Conservation (phyloP, 2,888 invertebrate genomes). For the Anoncus sp. region DNA sequence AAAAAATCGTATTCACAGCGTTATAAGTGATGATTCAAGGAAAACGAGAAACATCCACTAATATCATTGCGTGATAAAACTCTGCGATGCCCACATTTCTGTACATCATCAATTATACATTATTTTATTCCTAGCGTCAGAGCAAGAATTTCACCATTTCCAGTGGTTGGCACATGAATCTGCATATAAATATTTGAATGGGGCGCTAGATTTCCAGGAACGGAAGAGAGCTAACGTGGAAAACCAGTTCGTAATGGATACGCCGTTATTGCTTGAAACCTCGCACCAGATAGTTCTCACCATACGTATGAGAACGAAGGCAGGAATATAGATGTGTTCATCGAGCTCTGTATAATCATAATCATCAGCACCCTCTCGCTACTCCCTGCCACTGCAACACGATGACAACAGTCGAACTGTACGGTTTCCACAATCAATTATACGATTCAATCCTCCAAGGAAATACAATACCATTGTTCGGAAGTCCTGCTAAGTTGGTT, state of each 20-base stretch:
- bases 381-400: background rate
- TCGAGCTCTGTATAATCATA: background rate
- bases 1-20: background rate
- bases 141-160: background rate
- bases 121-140: conserved; percentile 26
- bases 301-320: conserved; percentile 3
- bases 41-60: background rate
- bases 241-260: conserved; percentile 40
- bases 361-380: background rate
- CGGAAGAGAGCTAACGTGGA: conserved; percentile 31
- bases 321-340: background rate
- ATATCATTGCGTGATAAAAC: background rate
- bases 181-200: background rate
- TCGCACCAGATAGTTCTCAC: background rate
- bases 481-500: no score
- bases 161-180: background rate
- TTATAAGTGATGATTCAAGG: background rate
- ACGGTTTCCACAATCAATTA: no score
- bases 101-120: conserved; percentile 41
- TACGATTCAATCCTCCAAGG: no score
- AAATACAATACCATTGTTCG: no score
- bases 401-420: no score
- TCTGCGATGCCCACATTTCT: background rate
- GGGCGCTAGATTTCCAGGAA: conserved; percentile 34
- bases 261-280: background rate